Percentiles rank a stretch among this genome's conserved stretches.
These are phyloP conservation scores for Diplodus puntazzo DNA, from an alignment of 2,797 vertebrate species.

Conservation along the genomic window DNA sequence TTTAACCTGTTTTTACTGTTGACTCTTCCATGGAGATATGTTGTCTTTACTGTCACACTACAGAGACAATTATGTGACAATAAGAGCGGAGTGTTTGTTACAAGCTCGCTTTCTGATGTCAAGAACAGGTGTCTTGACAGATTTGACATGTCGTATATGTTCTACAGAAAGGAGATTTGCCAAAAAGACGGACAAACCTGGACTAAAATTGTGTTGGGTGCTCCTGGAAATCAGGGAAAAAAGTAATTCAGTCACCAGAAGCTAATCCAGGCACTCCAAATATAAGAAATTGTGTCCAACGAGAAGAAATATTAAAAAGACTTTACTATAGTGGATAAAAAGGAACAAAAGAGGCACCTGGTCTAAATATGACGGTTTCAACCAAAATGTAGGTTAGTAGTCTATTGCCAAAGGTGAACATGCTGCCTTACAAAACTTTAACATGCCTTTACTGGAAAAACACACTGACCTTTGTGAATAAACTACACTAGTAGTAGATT, in stretches of 20 bases:
- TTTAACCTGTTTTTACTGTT: slow-evolving; percentile 44
- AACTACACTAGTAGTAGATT: not conserved
- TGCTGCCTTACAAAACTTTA: not conserved
- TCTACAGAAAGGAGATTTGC: not conserved
- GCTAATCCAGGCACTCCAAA: too few species aligned
- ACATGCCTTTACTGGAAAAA: slow-evolving; percentile 7
- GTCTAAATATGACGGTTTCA: not conserved
- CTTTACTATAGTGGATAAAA: too few species aligned
- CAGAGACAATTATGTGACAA: not conserved
- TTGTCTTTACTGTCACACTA: slow-evolving; percentile 5
- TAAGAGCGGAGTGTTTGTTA: slow-evolving; percentile 2
- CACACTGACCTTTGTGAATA: not conserved
- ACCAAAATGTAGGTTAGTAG: not conserved
- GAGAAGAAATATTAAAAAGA: too few species aligned
- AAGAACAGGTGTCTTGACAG: slow-evolving; percentile 13
- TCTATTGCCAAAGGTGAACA: not conserved
- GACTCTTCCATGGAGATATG: slow-evolving; percentile 23
- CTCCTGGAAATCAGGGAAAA: too few species aligned
- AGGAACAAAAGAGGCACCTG: too few species aligned
- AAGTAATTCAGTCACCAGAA: too few species aligned
- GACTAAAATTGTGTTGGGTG: too few species aligned
- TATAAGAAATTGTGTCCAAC: too few species aligned
- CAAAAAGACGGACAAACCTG: not conserved
- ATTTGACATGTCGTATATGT: not conserved
- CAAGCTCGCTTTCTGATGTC: not conserved